Percentiles rank a stretch among this genome's conserved stretches.
phyloP scores from a whole-genome alignment of 2,888 invertebrate species.

The Drosophila percnosoma region DNA sequence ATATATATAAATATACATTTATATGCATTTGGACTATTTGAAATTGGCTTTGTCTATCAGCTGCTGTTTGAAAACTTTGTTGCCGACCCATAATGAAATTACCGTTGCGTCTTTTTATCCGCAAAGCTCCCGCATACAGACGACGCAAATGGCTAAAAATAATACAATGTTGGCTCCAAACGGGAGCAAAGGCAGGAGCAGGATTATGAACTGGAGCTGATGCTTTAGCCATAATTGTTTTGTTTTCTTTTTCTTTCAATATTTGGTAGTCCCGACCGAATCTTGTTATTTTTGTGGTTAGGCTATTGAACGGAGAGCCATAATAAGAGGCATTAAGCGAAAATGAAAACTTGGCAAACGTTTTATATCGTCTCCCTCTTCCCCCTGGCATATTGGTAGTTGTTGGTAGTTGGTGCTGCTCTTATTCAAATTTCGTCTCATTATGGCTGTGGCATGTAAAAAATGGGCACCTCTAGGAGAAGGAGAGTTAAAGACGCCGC shows the following conservation, averaged over 20 bases:
- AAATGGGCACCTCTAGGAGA: slow-evolving; percentile 30
- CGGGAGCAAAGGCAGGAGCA: not conserved
- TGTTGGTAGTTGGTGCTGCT: slow-evolving; percentile 28
- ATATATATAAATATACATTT: slow-evolving; percentile 75
- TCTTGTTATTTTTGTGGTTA: slow-evolving; percentile 27
- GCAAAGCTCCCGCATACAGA: slow-evolving; percentile 61
- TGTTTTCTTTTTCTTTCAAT: slow-evolving; percentile 17
- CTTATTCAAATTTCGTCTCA: slow-evolving; percentile 78
- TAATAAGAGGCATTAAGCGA: slow-evolving; percentile 69
- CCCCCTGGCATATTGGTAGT: not conserved
- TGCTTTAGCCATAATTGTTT: slow-evolving; percentile 59
- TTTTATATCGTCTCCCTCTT: not conserved
- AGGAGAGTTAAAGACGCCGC: slow-evolving; percentile 3
- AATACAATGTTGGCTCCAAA: slow-evolving; percentile 40
- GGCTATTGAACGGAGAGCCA: slow-evolving; percentile 40
- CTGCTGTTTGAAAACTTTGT: slow-evolving; percentile 35
- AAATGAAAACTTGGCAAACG: slow-evolving; percentile 64
- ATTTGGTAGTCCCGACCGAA: slow-evolving; percentile 5
- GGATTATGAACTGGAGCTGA: not conserved
- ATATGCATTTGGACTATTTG: slow-evolving; percentile 76
- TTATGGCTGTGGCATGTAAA: slow-evolving; percentile 64
- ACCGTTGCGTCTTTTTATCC: slow-evolving; percentile 70
- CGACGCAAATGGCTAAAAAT: slow-evolving; percentile 49
- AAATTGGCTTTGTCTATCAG: slow-evolving; percentile 69
- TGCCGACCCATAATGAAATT: slow-evolving; percentile 67